phyloP scores from a whole-genome alignment of 2,797 vertebrate species.

The Schizothorax lantsangensis region DNA sequence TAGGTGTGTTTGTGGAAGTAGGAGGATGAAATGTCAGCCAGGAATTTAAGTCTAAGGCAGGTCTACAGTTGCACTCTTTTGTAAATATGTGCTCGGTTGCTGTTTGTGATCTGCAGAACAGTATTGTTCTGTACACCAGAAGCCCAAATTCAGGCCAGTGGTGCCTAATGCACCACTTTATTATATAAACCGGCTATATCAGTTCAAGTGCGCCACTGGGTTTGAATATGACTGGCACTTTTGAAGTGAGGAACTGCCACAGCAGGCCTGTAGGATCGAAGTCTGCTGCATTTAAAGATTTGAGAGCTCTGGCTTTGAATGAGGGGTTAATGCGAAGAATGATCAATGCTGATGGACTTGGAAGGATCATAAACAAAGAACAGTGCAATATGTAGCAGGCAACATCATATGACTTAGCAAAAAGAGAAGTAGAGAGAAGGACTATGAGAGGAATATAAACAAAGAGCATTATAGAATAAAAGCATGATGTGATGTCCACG shows the following conservation, averaged over 20 bases:
- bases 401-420: not conserved
- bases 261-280: not conserved
- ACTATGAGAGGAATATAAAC: constrained; percentile 16
- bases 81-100: constrained; percentile 9
- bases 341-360: constrained; percentile 22
- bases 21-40: not conserved
- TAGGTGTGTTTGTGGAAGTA: constrained; percentile 24
- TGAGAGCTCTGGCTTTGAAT: constrained; percentile 7
- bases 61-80: not conserved
- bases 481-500: constrained; percentile 49
- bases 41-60: constrained; percentile 9
- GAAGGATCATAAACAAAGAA: constrained; percentile 19
- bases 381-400: not conserved
- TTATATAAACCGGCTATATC: constrained; percentile 26
- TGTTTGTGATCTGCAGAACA: constrained; percentile 1
- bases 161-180: constrained; percentile 23
- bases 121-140: constrained; percentile 19
- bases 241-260: not conserved
- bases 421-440: not conserved
- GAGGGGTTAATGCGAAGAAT: not conserved
- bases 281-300: not conserved
- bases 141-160: not conserved
- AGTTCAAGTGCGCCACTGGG: not conserved
- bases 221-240: not conserved
- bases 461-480: constrained; percentile 28